Conservation (phyloP, 2,888 invertebrate species). For the Herminia tarsipennalis region DNA sequence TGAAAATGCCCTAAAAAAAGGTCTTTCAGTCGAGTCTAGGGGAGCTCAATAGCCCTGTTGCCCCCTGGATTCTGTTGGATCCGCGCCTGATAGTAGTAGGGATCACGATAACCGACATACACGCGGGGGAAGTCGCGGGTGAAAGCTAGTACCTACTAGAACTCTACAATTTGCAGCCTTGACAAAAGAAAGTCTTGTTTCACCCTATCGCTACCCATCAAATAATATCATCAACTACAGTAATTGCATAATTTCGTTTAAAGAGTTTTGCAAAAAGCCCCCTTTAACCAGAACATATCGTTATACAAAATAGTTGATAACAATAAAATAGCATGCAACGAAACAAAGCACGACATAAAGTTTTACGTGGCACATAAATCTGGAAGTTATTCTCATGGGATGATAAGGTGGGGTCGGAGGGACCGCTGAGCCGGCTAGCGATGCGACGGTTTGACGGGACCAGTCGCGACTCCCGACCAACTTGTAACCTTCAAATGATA, state of each 20-base stretch:
- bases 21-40: too few relatives aligned
- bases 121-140: too few relatives aligned
- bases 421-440: constrained; percentile 34
- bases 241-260: not conserved
- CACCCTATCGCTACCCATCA: too few relatives aligned
- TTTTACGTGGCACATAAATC: constrained; percentile 82
- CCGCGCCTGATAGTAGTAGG: too few relatives aligned
- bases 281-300: constrained; percentile 3
- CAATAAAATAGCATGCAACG: constrained; percentile 59
- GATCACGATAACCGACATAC: too few relatives aligned
- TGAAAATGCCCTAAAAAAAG: too few relatives aligned
- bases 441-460: constrained; percentile 8
- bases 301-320: constrained; percentile 48
- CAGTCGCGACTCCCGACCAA: constrained; percentile 25
- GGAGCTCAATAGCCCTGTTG: too few relatives aligned
- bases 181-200: too few relatives aligned
- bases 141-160: too few relatives aligned
- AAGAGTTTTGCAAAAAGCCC: not conserved
- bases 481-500: constrained; percentile 40
- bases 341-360: constrained; percentile 80
- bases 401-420: constrained; percentile 70
- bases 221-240: too few relatives aligned
- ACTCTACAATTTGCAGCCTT: too few relatives aligned
- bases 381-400: constrained; percentile 82
- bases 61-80: too few relatives aligned